A percentile compares a stretch with the other conserved stretches of the same genome.
These are phyloP conservation scores for Caenorhabditis zanzibari DNA, from an alignment of 2,888 invertebrate genomes.

Conservation along the genomic window DNA sequence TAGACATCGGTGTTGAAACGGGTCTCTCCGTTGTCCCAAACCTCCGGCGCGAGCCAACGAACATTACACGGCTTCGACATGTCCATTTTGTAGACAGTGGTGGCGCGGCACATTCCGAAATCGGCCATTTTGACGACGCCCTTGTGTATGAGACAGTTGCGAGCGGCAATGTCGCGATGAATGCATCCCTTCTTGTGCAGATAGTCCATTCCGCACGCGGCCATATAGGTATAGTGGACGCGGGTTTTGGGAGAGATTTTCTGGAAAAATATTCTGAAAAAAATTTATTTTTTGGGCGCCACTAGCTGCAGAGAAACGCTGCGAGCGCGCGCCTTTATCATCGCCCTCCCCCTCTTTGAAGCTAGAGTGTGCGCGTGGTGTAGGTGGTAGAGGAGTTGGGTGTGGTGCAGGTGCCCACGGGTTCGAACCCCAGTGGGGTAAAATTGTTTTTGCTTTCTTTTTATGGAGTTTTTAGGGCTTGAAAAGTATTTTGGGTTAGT, in stretches of 20 bases:
- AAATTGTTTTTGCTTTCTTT: too few relatives aligned
- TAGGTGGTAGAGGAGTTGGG: too few relatives aligned
- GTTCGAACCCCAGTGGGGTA: too few relatives aligned
- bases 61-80: constrained; percentile 77
- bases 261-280: constrained; percentile 2
- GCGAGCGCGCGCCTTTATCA: too few relatives aligned
- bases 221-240: constrained; percentile 41
- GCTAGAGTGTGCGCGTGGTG: too few relatives aligned
- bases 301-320: too few relatives aligned
- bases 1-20: constrained; percentile 79
- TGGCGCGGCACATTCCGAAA: constrained; percentile 79
- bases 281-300: too few relatives aligned
- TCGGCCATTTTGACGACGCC: constrained; percentile 77
- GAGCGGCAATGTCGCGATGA: constrained; percentile 79
- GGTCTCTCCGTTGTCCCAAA: constrained; percentile 78
- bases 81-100: constrained; percentile 73
- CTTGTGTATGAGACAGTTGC: constrained; percentile 77
- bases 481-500: too few relatives aligned
- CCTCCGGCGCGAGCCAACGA: constrained; percentile 80
- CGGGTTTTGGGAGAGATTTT: not conserved
- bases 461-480: too few relatives aligned
- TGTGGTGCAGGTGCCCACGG: too few relatives aligned
- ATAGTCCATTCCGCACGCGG: constrained; percentile 76
- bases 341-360: too few relatives aligned
- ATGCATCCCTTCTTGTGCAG: constrained; percentile 78